phyloP scores from a whole-genome alignment of 2,797 vertebrate species.

The Leptodactylus fallax region DNA sequence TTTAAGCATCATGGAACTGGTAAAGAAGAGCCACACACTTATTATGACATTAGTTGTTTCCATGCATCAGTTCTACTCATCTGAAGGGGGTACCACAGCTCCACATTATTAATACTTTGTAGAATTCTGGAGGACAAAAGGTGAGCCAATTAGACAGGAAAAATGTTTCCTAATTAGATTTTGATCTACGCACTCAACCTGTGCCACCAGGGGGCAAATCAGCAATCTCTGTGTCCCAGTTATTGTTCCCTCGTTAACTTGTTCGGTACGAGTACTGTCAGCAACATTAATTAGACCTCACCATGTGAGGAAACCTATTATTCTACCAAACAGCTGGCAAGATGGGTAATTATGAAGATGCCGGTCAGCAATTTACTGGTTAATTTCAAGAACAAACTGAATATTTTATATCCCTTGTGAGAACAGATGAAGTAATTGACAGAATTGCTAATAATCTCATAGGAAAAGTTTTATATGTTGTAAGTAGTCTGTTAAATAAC shows the following conservation, averaged over 20 bases:
- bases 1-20: background rate
- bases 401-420: background rate
- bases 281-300: conserved; percentile 53
- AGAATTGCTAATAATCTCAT: background rate
- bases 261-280: conserved; percentile 45
- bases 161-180: conserved; percentile 64
- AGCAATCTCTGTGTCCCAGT: conserved; percentile 55
- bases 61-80: conserved; percentile 50
- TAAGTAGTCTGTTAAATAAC: background rate
- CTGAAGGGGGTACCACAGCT: conserved; percentile 50
- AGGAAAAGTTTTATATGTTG: conserved; percentile 1
- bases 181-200: conserved; percentile 62
- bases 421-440: background rate
- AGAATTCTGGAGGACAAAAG: conserved; percentile 61
- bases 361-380: conserved; percentile 14
- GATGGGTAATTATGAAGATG: conserved; percentile 2
- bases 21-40: background rate
- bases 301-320: conserved; percentile 18
- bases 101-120: conserved; percentile 59
- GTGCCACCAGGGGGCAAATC: conserved; percentile 53
- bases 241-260: conserved; percentile 59
- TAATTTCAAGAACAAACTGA: conserved; percentile 10
- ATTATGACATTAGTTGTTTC: conserved; percentile 45
- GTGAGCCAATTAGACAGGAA: conserved; percentile 62
- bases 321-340: conserved; percentile 17